Base-by-base conservation (phyloP, 1,140 invertebrate species). In the Anoplolepis gracilipes region DNA sequence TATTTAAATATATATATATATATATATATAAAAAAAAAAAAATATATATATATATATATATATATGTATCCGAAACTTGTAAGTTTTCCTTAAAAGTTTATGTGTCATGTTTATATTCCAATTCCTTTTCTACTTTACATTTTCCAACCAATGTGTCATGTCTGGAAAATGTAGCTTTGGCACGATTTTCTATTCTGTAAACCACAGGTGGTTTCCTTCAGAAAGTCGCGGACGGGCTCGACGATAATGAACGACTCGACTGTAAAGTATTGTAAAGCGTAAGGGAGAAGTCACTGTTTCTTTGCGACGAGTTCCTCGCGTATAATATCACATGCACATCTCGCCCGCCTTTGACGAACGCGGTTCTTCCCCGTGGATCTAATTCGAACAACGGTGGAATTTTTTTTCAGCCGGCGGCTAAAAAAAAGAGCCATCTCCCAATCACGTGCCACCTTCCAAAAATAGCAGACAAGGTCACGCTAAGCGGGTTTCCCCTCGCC, bases 401-500 rank as follows among this genome's bases (percentile, higher is more conserved):
- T 82, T 85, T 78, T 85, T 70, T 42, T n/a, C 36, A 73, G 11
- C 7, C 11, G 28, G 2, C 16, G 39, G 77, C 53, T 86, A 57
- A 62, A 86, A 86, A 86, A 72, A 87, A 90, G 42, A 73, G 13
- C 13, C 53, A 72, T 55, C 75, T 46, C 33, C 73, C 84, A 87
- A 78, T 85, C 73, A 79, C 61, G 84, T 64, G 72, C 62, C 59
- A 55, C 57, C 28, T 76, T 88, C 89, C 76, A 79, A 90, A 90
- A 90, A 90, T 90, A 90, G 84, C 70, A 36, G 42, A 46, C 89
- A 90, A 90, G 87, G 89, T 90, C 89, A 81, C 46, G 73, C 70
- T 42, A 69, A 78, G 67, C 67, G 36, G 28, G 67, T 82, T 59
- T 82, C 28, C 53, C 70, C 49, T 57, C 59, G 70, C 42, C 42